These are phyloP conservation scores for Erebia palarica DNA, from an alignment of 2,888 invertebrate genomes.

Conservation along the genomic window DNA sequence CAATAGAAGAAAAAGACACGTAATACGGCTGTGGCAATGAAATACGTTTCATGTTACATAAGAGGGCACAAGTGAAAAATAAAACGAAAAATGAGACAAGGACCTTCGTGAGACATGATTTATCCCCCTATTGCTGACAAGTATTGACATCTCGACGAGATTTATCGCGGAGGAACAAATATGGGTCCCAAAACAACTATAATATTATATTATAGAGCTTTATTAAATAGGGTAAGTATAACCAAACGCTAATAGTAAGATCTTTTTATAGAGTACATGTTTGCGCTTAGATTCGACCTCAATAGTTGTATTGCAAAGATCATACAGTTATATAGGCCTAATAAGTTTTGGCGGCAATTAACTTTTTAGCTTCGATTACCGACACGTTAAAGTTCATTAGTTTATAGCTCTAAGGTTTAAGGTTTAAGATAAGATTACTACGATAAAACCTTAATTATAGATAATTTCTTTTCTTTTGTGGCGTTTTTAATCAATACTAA, in stretches of 20 bases:
- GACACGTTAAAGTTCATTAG: too few species aligned
- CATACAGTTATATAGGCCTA: too few species aligned
- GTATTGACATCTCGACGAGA: conserved; percentile 18
- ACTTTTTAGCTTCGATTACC: too few species aligned
- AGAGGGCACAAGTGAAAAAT: conserved; percentile 17
- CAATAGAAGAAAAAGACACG: neutral
- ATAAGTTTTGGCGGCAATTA: too few species aligned
- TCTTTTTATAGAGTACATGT: neutral
- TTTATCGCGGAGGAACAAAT: conserved; percentile 13
- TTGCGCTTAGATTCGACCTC: too few species aligned
- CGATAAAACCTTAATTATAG: too few species aligned
- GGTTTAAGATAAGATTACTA: too few species aligned
- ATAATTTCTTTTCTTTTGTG: too few species aligned
- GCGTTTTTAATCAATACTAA: too few species aligned
- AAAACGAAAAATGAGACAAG: conserved; percentile 10
- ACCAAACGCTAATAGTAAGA: too few species aligned
- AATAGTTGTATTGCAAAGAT: neutral
- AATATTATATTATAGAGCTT: neutral
- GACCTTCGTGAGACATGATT: conserved; percentile 12
- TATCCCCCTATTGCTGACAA: conserved; percentile 22
- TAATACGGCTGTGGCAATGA: neutral
- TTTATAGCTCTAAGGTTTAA: too few species aligned
- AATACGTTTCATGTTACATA: conserved; percentile 7
- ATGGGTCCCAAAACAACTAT: conserved; percentile 3
- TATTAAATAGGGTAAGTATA: too few species aligned